Evolutionary conservation across 2,113 vertebrate species (phyloP).

Genomic region (Carassius carassius): DNA sequence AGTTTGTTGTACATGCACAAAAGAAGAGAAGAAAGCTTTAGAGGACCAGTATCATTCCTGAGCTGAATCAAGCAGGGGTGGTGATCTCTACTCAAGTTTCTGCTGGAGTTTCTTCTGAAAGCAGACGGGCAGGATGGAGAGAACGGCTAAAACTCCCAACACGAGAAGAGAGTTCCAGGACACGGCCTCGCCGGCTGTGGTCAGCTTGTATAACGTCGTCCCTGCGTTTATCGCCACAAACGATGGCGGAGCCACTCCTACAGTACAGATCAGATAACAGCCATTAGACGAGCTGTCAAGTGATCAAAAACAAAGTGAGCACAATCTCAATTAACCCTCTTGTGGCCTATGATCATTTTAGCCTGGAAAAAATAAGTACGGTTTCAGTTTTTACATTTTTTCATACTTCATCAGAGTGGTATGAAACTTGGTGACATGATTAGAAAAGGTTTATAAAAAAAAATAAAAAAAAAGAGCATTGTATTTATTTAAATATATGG

Average conservation of each 20-base stretch:
- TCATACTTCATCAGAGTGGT: too few species aligned
- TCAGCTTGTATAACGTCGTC: conserved; percentile 95
- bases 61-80: conserved; percentile 65
- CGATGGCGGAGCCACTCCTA: conserved; percentile 95
- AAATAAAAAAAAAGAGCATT: too few species aligned
- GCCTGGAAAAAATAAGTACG: too few species aligned
- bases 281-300: background rate
- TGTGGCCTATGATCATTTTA: too few species aligned
- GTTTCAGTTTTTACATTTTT: too few species aligned
- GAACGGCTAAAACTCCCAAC: conserved; percentile 88
- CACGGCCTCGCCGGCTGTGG: conserved; percentile 95
- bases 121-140: conserved; percentile 92
- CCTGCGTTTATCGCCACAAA: conserved; percentile 98
- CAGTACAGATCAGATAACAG: conserved; percentile 43
- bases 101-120: conserved; percentile 95
- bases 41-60: conserved; percentile 58
- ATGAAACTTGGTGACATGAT: too few species aligned
- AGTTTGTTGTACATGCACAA: background rate
- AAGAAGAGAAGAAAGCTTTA: background rate
- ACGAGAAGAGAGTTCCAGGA: conserved; percentile 96
- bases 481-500: too few species aligned
- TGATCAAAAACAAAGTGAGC: too few species aligned
- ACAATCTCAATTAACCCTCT: background rate
- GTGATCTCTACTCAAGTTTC: conserved; percentile 86
- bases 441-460: too few species aligned